Base-by-base conservation (phyloP, 1,140 invertebrate species). In the Trissolcus basalis region DNA sequence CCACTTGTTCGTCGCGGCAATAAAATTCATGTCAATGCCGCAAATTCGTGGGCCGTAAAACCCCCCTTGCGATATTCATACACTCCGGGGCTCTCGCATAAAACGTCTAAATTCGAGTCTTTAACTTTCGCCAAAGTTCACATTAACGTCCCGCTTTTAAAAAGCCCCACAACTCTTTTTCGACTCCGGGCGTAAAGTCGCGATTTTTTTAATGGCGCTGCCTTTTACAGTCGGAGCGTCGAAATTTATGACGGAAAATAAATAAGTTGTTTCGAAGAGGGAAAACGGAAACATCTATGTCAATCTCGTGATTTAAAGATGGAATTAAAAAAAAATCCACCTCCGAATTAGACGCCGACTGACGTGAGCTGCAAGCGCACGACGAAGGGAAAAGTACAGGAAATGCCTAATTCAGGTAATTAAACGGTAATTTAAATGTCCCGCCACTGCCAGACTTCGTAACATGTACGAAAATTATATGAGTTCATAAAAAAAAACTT, bases 251-350 rank as follows among this genome's bases (percentile, higher is more conserved):
- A 33, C 41, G 7, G 54, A 51, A 71, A 71, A 64, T 63, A 71
- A 63, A 71, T 71, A 71, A 71, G 59, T 64, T 33, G 53, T 60
- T 51, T 1, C 53, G 13, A 16, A 12, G 27, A 6, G 19, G 44
- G 16, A 41, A 59, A 60, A 33, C 33, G 58, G 58, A 55, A 16
- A 55, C 55, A 59, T 55, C 50, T 14, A 32, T 19, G 59, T 71
- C 68, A 71, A 71, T 71, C 63, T 63, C 36, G 41, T 63, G 68
- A 71, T 71, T 71, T 71, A 71, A 51, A 16, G 15, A 11, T 36
- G 9, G 47, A 61, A 71, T 71, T 63, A 71, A 71, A 39, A 39
- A n/a, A n/a, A n/a, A n/a, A n/a, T n/a, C n/a, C n/a, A n/a, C n/a
- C n/a, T n/a, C n/a, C n/a, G n/a, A n/a, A n/a, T n/a, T n/a, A n/a